Base-by-base conservation (phyloP, 2,113 vertebrate genomes). In the Chunga burmeisteri region DNA sequence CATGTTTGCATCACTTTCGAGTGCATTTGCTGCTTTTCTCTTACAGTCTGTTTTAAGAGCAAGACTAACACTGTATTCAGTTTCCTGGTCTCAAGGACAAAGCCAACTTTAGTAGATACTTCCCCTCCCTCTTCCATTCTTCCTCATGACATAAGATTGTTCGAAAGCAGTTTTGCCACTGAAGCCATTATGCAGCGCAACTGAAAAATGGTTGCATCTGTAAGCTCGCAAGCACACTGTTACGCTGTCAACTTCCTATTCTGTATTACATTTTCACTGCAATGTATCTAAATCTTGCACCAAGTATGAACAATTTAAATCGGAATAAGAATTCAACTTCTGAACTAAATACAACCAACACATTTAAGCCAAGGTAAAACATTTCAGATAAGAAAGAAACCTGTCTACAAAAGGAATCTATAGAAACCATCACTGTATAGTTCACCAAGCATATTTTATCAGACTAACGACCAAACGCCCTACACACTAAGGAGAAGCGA, bases 51-150 rank as follows among this genome's bases (percentile, higher is more conserved):
- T 91, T 93, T 85, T 23, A 95, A 94, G 90, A 91, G 56, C 18
- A 88, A 85, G 66, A 44, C 25, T 84, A 87, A 61, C 4, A 27
- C 34, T 62, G 84, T 77, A 70, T 49, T 93, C 87, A 56, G 63
- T 65, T 44, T 93, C 92, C 77, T 18, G 16, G 81, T 63, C 97
- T 96, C 96, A 93, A 96, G 94, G 81, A 85, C 86, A 83, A 56
- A 96, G 95, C 66, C 55, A 83, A 3, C 11, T 34, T 72, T 17
- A 72, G 74, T 0, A 89, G 79, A 16, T 53, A 36, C 16, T 58
- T 88, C 26, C 27, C 55, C 15, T 38, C 40, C 20, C 25, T 56
- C 72, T 86, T 90, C 74, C 0, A 1, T 85, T 93, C 61, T 89
- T 89, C 81, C 38, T 87, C 1, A 3, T 53, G 68, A 62, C 20